phyloP scores from a whole-genome alignment of 2,888 invertebrate genomes.

The Syrista parreyssii region DNA sequence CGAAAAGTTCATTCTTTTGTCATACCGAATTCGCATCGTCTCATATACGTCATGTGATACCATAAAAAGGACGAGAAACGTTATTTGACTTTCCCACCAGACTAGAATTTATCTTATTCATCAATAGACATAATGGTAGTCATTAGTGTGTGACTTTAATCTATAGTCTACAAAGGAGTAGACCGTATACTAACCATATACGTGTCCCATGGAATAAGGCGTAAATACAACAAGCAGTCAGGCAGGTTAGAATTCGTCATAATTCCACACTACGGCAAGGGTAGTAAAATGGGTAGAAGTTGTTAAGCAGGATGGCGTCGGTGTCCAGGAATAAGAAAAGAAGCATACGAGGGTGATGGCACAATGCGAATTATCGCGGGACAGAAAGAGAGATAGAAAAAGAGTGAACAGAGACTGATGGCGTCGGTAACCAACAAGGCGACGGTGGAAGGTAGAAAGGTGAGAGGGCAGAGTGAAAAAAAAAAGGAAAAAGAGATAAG shows the following conservation, averaged over 20 bases:
- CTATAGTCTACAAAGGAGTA: slow-evolving; percentile 35
- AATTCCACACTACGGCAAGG: too few species aligned
- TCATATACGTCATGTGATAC: too few species aligned
- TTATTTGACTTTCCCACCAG: too few species aligned
- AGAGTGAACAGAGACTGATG: slow-evolving; percentile 11
- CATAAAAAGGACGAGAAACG: too few species aligned
- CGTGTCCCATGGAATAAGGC: slow-evolving; percentile 3
- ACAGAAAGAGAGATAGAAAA: slow-evolving; percentile 20
- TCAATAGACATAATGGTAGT: slow-evolving; percentile 6
- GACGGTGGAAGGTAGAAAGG: neutral
- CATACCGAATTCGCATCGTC: too few species aligned
- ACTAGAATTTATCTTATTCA: too few species aligned
- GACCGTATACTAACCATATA: slow-evolving; percentile 11
- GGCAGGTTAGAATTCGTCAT: too few species aligned
- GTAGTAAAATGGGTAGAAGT: too few species aligned
- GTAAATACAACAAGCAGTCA: too few species aligned
- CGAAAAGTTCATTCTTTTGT: too few species aligned
- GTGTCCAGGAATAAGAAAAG: neutral
- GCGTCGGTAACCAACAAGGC: neutral
- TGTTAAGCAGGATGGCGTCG: too few species aligned
- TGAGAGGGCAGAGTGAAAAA: slow-evolving; percentile 7
- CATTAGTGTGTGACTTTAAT: slow-evolving; percentile 52
- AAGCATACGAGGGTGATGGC: slow-evolving; percentile 8
- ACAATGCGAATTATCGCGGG: slow-evolving; percentile 40
- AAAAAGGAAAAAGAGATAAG: neutral